Evolutionary conservation across 2,797 vertebrate species (phyloP), one percentile per base, ranked within the genome.

Genomic region (Pristis pectinata): DNA sequence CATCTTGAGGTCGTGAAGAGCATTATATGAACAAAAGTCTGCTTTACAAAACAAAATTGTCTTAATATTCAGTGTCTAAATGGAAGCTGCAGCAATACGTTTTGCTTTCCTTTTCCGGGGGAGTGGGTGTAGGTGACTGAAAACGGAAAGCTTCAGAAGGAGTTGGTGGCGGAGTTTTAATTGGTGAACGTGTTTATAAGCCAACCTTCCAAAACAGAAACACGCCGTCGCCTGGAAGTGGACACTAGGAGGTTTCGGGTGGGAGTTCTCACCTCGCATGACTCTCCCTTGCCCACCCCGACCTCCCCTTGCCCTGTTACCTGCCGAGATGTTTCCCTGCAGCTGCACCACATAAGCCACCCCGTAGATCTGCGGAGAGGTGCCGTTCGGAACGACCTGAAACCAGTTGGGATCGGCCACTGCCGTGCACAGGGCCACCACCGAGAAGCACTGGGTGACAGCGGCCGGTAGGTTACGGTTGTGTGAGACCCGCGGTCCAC

Each of bases 331-430:
- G 95, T 96, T 97, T 92, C 95, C 95, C 19, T 95, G 93, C 0
- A 95, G 94, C 9, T 96, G 96, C 49, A 97, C 94, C 0, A 95
- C 95, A 82, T 96, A 96, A 8, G 96, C 95, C 92, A 96, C 96
- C 7, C 97, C 97, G 22, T 96, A 97, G 94, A 97, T 96, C 2
- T 96, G 95, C 92, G 76, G n/a, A 2, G 77, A 77, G 15, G 56
- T 59, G 95, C 95, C 94, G 76, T 85, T 95, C 0, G 94, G 30
- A n/a, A 15, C 44, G 10, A 96, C 95, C 41, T 95, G 94, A 94
- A 97, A 96, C 97, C 97, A 97, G 95, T 96, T 96, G 0, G 96
- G 96, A 83, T 96, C 96, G 0, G 96, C 96, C 93, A 97, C 96
- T 74, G 96, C 96, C 9, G 85, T 97, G 95, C 96, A 97, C 94